Percentiles rank a stretch among this genome's conserved stretches.
These are phyloP conservation scores for Tuberolachnus salignus DNA, from an alignment of 2,888 invertebrate species.

Conservation along the genomic window DNA sequence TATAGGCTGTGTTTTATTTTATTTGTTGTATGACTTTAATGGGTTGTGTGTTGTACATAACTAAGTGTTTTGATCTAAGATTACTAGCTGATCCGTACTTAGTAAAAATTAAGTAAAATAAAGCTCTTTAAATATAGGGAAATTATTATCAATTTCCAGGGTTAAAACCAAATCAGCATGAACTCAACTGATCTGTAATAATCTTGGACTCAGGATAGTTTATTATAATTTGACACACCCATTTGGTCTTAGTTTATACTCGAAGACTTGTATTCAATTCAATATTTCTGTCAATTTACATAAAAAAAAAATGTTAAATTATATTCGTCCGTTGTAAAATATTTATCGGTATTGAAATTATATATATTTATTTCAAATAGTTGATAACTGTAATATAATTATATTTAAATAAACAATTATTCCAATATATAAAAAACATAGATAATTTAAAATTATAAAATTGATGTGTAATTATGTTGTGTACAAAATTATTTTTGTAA, in stretches of 20 bases:
- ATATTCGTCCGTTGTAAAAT: conserved; percentile 31
- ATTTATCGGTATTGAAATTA: conserved; percentile 45
- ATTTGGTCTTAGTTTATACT: neutral
- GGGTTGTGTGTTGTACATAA: conserved; percentile 15
- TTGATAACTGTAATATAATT: conserved; percentile 21
- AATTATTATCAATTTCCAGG: neutral
- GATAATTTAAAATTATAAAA: neutral
- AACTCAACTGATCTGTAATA: neutral
- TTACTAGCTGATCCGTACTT: conserved; percentile 27
- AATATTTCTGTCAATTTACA: conserved; percentile 35
- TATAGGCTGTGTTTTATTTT: conserved; percentile 46
- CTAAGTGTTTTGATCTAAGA: neutral
- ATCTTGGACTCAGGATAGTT: neutral
- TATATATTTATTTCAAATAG: conserved; percentile 40
- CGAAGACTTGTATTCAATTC: neutral
- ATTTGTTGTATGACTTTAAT: conserved; percentile 24
- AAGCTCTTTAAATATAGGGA: neutral
- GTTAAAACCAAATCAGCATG: neutral
- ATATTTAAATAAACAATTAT: conserved; percentile 7
- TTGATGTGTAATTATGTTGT: neutral
- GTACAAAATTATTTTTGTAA: neutral
- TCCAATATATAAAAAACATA: neutral
- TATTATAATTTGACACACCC: neutral
- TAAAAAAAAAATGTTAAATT: conserved; percentile 1
- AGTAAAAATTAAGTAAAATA: conserved; percentile 3